Evolutionary conservation across 2,797 vertebrate genomes (phyloP).

Genomic region (Gymnoscopelus braueri): DNA sequence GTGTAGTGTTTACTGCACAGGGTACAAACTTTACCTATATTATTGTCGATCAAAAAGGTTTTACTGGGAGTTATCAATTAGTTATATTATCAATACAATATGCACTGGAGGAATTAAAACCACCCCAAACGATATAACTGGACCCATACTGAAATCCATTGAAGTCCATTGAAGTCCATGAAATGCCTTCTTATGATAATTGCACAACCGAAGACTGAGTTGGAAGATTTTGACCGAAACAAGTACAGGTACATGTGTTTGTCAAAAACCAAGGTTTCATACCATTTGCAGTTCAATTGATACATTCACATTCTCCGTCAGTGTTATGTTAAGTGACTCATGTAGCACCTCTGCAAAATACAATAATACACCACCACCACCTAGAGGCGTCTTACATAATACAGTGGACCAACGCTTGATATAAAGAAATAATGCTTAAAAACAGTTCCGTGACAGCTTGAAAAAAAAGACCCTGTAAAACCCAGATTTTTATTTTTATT

Average conservation of each 20-base stretch:
- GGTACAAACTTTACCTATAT: conserved; percentile 7
- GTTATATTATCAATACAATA: background rate
- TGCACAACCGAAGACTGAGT: background rate
- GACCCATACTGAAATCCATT: too few species aligned
- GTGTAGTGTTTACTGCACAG: conserved; percentile 13
- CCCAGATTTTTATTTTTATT: background rate
- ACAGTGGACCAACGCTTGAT: conserved; percentile 29
- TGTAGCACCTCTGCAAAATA: conserved; percentile 41
- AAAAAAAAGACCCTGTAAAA: conserved; percentile 14
- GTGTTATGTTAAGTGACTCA: conserved; percentile 10
- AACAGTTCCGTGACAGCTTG: conserved; percentile 24
- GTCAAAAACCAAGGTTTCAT: conserved; percentile 14
- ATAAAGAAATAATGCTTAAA: conserved; percentile 41
- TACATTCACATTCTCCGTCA: background rate
- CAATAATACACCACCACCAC: conserved; percentile 51
- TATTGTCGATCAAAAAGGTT: background rate
- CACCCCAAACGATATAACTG: conserved; percentile 9
- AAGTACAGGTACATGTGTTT: background rate
- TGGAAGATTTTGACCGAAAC: conserved; percentile 23
- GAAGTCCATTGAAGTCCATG: too few species aligned
- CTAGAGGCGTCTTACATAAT: conserved; percentile 52
- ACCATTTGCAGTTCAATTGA: background rate
- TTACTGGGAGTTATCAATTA: background rate
- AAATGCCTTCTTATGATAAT: too few species aligned
- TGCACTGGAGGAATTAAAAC: conserved; percentile 1